Evolutionary conservation across 2,113 vertebrate genomes (phyloP).

Genomic region (Apteryx owenii): DNA sequence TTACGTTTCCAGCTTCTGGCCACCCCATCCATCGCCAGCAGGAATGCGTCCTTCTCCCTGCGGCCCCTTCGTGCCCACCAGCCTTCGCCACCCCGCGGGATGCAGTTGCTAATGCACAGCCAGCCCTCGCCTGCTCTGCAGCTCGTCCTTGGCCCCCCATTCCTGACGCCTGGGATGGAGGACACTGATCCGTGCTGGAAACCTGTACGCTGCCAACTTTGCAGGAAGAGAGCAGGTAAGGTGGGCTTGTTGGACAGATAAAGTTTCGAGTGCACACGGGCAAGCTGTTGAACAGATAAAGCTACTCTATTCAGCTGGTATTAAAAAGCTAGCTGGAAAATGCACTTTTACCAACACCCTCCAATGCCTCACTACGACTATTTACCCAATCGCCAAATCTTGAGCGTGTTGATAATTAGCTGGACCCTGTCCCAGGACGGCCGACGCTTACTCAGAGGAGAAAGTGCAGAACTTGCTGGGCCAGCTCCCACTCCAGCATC

Average conservation of each 20-base stretch:
- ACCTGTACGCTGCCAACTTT: not conserved
- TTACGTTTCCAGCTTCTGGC: rapidly evolving
- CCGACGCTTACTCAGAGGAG: not conserved
- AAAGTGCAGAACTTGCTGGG: not conserved
- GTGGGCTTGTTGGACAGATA: not conserved
- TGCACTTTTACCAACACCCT: not conserved
- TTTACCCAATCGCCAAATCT: not conserved
- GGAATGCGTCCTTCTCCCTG: not conserved
- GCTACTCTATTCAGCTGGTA: not conserved
- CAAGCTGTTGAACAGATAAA: not conserved
- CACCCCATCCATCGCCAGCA: not conserved
- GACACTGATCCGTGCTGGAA: not conserved
- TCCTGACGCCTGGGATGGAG: not conserved
- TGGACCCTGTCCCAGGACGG: not conserved
- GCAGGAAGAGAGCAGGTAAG: not conserved
- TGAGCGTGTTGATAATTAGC: not conserved
- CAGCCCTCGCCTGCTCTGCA: not conserved
- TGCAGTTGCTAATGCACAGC: not conserved
- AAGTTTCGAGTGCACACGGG: not conserved
- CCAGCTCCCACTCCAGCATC: not conserved
- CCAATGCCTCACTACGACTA: not conserved
- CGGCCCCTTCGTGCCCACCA: not conserved
- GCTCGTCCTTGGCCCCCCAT: not conserved
- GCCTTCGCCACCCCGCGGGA: not conserved
- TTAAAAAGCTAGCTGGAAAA: not conserved